Conservation (phyloP, 2,797 vertebrate genomes). For the Toxotes lorentzi region DNA sequence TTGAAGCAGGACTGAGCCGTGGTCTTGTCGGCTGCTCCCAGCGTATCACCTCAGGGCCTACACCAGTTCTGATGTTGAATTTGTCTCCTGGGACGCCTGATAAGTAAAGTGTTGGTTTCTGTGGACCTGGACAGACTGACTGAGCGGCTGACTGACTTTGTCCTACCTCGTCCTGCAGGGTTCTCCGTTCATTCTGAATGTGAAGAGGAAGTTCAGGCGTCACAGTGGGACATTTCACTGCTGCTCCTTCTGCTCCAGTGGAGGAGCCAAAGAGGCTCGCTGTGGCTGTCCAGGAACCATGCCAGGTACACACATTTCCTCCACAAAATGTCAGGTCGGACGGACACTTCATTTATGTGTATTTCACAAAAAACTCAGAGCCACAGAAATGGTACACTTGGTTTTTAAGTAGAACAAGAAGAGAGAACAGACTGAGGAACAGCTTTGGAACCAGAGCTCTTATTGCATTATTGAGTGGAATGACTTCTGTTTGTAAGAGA, state of each 20-base stretch:
- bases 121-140: background rate
- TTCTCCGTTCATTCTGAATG: constrained; percentile 88
- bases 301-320: constrained; percentile 84
- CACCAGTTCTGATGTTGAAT: too few species aligned
- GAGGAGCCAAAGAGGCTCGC: constrained; percentile 90
- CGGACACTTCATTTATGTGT: background rate
- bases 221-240: constrained; percentile 93
- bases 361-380: background rate
- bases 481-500: too few species aligned
- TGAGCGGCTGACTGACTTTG: background rate
- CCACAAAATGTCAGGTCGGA: background rate
- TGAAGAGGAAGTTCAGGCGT: constrained; percentile 84
- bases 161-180: constrained; percentile 80
- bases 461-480: background rate
- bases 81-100: too few species aligned
- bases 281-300: constrained; percentile 94
- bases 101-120: too few species aligned
- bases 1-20: too few species aligned
- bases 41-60: too few species aligned
- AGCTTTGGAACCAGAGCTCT: too few species aligned
- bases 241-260: constrained; percentile 95
- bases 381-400: background rate
- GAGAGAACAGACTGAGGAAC: background rate
- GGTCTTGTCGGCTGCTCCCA: too few species aligned
- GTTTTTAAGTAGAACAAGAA: background rate